A percentile compares a stretch with the other conserved stretches of the same genome.
Evolutionary conservation across 2,113 vertebrate species (phyloP).

Genomic region (Odobenus rosmarus): DNA sequence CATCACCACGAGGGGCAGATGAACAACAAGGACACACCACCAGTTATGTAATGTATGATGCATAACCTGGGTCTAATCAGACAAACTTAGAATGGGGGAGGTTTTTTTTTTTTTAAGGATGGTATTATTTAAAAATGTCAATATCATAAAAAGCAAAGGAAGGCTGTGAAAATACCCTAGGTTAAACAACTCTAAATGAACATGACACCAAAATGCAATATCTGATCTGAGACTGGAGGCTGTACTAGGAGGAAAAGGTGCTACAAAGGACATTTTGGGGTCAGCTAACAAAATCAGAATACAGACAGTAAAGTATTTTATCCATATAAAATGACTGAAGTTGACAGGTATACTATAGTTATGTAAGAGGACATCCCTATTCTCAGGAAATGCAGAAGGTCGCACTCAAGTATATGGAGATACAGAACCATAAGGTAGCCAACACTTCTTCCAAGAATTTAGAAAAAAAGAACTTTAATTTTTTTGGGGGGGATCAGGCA

Average conservation of each 20-base stretch:
- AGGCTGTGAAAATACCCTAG: not conserved
- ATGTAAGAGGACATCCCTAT: not conserved
- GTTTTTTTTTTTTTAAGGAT: not conserved
- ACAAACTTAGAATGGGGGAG: not conserved
- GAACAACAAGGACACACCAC: not conserved
- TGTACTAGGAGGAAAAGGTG: not conserved
- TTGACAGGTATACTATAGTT: not conserved
- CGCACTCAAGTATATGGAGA: not conserved
- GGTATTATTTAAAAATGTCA: conserved; percentile 8
- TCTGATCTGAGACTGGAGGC: not conserved
- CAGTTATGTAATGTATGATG: not conserved
- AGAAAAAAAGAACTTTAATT: not conserved
- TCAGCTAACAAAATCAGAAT: conserved; percentile 41
- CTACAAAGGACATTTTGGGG: not conserved
- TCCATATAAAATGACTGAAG: not conserved
- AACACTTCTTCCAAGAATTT: not conserved
- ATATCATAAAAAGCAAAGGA: not conserved
- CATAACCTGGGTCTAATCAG: not conserved
- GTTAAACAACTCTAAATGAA: conserved; percentile 16
- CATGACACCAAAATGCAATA: not conserved
- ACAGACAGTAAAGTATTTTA: not conserved
- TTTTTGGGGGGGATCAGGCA: not conserved
- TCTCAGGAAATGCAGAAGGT: not conserved
- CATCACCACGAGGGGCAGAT: not conserved
- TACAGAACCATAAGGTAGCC: not conserved